phyloP scores from a whole-genome alignment of 2,888 invertebrate species.

The Melanostoma mellinum region DNA sequence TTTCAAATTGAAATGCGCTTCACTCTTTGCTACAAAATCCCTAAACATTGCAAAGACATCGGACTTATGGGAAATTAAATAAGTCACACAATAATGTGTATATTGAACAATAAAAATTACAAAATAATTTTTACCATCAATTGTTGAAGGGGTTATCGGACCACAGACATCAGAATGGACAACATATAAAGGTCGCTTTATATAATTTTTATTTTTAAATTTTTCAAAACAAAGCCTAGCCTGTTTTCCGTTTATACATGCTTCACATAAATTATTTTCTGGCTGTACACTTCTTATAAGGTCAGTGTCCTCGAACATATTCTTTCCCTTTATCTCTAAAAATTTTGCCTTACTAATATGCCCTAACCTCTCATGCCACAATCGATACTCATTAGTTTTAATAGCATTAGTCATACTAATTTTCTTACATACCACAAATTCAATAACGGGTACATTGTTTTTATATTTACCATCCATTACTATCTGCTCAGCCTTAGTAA shows the following conservation, averaged over 20 bases:
- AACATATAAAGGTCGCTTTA: constrained; percentile 76
- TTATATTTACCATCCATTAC: constrained; percentile 23
- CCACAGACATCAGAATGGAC: constrained; percentile 78
- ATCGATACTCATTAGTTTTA: constrained; percentile 22
- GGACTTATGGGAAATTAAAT: too few relatives aligned
- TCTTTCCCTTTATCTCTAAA: constrained; percentile 31
- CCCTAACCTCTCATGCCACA: constrained; percentile 51
- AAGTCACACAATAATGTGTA: too few relatives aligned
- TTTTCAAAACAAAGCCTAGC: constrained; percentile 76
- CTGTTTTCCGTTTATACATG: constrained; percentile 78
- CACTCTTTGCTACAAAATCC: constrained; percentile 74
- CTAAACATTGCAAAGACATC: constrained; percentile 15
- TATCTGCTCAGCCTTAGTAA: background rate
- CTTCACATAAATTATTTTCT: constrained; percentile 75
- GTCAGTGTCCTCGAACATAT: constrained; percentile 25
- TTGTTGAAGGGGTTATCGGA: constrained; percentile 76
- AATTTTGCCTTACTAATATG: constrained; percentile 53
- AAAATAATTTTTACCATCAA: constrained; percentile 63
- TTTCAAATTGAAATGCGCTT: constrained; percentile 75
- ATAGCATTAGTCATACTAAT: constrained; percentile 14
- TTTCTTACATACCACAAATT: constrained; percentile 30
- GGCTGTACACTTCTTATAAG: constrained; percentile 26
- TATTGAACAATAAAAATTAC: too few relatives aligned
- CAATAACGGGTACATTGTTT: constrained; percentile 56
- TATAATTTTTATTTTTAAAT: constrained; percentile 71